phyloP scores from a whole-genome alignment of 2,797 vertebrate genomes.

The Enteromius thamalakanensis region DNA sequence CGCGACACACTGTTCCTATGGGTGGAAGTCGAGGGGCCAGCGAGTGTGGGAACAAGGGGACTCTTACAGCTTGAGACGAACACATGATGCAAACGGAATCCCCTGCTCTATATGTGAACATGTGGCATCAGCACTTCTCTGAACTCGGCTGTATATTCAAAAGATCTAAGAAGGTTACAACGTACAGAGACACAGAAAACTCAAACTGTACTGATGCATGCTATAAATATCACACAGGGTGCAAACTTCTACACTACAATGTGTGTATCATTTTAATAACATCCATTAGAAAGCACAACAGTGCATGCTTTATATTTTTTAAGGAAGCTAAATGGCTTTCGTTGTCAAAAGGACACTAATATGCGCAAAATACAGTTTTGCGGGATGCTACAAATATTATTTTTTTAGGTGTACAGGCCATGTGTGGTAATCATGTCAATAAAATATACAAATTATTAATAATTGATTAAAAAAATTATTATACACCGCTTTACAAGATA shows the following conservation, averaged over 20 bases:
- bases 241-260: background rate
- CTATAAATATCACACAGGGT: background rate
- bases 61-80: background rate
- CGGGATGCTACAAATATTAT: background rate
- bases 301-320: background rate
- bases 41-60: conserved; percentile 16
- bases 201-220: background rate
- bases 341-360: background rate
- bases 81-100: conserved; percentile 7
- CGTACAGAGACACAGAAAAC: background rate
- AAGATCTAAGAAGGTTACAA: background rate
- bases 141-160: background rate
- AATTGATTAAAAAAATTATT: background rate
- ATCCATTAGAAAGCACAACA: background rate
- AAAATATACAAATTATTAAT: background rate
- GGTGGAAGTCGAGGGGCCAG: conserved; percentile 1
- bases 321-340: background rate
- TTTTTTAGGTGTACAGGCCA: background rate
- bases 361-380: background rate
- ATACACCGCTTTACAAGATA: background rate
- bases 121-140: background rate
- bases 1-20: conserved; percentile 6
- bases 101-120: background rate
- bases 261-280: background rate
- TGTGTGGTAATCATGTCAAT: background rate